Evolutionary conservation across 2,113 vertebrate genomes (phyloP), one percentile per base, ranked within the genome.

Genomic region (Pedetes capensis): DNA sequence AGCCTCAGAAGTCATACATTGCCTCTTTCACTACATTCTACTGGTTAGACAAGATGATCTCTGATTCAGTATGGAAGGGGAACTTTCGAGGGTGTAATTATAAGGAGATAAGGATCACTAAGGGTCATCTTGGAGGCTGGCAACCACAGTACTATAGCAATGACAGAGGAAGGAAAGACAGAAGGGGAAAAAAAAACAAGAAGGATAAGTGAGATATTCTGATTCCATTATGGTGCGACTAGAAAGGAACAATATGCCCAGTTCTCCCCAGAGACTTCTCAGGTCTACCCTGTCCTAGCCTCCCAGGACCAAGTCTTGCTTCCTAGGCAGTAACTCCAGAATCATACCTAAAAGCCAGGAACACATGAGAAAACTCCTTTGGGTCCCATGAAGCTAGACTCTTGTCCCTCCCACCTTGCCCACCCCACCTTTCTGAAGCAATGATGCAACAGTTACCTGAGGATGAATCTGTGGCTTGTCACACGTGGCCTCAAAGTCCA

Each of bases 401-500:
- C 39, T 80, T 59, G 84, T 92, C 96, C 97, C 96, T 95, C 97
- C 95, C 92, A 92, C 78, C 61, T 96, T 94, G 69, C 91, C 82
- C 94, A 89, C 92, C 97, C 95, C 85, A 84, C 83, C 61, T 76
- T 93, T 90, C 96, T 97, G 69, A 95, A 96, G 93, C 90, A 97
- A 91, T 74, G 63, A 94, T 95, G n/a, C 80, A 96, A 92, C 92
- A 91, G 97, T 98, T 98, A 99, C 99, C 98, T 99, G 99, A 98
- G 99, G 99, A 97, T 99, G 98, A 97, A 99, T 99, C 97, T 98
- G 98, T 94, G 98, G 98, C 97, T 99, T 99, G 97, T 99, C 98
- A 83, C 99, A 99, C 0, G 99, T 99, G 91, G 99, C 99, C 98
- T 99, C 98, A 98, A 99, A 99, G 98, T 99, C 99, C 98, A 99